These are phyloP conservation scores for Melanotaenia trifasciata DNA, from an alignment of 2,797 vertebrate species.

Conservation along the genomic window DNA sequence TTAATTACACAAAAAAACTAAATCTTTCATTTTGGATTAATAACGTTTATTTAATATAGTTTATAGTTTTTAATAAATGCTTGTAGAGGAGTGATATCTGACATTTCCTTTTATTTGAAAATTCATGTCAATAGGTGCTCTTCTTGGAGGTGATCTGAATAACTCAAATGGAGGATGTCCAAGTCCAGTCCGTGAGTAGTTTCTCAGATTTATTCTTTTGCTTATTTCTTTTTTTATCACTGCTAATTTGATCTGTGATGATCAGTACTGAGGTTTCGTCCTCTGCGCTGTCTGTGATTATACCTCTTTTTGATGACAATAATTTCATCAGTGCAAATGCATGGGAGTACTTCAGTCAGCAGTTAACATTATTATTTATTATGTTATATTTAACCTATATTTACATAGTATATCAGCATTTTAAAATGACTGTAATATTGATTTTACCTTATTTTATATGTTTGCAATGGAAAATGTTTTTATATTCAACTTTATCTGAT, in stretches of 20 bases:
- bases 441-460: constrained; percentile 4
- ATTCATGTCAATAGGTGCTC: constrained; percentile 83
- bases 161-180: constrained; percentile 96
- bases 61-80: background rate
- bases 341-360: constrained; percentile 1
- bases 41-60: background rate
- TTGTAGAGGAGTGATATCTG: background rate
- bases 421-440: background rate
- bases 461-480: background rate
- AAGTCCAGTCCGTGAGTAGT: constrained; percentile 95
- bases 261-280: constrained; percentile 28
- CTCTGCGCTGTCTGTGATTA: constrained; percentile 63
- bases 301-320: constrained; percentile 52
- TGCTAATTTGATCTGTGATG: constrained; percentile 16
- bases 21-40: no score
- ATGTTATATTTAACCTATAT: background rate
- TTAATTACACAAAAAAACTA: no score
- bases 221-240: constrained; percentile 1
- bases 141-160: constrained; percentile 94
- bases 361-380: background rate
- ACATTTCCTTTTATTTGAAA: constrained; percentile 13
- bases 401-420: background rate
- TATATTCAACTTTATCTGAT: background rate
- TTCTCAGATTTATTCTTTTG: constrained; percentile 12
- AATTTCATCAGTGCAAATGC: constrained; percentile 84